These are phyloP conservation scores for Macrobrachium nipponense DNA, from an alignment of 1,140 invertebrate species.

Conservation along the genomic window DNA sequence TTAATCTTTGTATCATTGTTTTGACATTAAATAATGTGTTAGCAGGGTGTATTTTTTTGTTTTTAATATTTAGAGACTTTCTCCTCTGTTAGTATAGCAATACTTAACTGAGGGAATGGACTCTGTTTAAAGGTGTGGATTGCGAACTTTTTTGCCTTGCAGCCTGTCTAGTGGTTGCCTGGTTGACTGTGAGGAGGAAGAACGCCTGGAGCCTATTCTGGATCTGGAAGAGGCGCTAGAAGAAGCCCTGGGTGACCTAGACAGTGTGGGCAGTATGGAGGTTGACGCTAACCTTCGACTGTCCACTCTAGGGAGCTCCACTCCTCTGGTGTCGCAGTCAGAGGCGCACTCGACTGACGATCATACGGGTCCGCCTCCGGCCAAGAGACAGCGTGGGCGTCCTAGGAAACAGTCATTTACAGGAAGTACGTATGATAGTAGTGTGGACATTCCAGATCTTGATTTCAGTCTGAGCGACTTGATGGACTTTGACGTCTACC, in stretches of 20 bases:
- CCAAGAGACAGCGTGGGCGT: conserved; percentile 57
- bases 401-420: conserved; percentile 63
- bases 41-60: neutral
- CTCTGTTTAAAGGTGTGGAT: neutral
- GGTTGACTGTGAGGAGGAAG: conserved; percentile 57
- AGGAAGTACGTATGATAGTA: conserved; percentile 63
- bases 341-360: conserved; percentile 33
- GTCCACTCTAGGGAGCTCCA: conserved; percentile 32
- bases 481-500: conserved; percentile 63
- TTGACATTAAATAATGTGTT: neutral
- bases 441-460: conserved; percentile 64
- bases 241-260: conserved; percentile 59
- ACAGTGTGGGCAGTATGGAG: conserved; percentile 63
- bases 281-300: conserved; percentile 53
- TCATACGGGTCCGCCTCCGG: conserved; percentile 48
- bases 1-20: neutral
- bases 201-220: conserved; percentile 56
- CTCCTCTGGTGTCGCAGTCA: conserved; percentile 30
- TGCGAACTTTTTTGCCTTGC: conserved; percentile 28
- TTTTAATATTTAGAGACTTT: too few species aligned
- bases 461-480: conserved; percentile 63
- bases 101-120: neutral
- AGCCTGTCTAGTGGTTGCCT: conserved; percentile 59
- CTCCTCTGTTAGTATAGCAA: too few species aligned
- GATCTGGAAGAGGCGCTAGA: conserved; percentile 60